Percentiles rank a stretch among this genome's conserved stretches.
phyloP scores from a whole-genome alignment of 2,888 invertebrate species.

The Merodon equestris region DNA sequence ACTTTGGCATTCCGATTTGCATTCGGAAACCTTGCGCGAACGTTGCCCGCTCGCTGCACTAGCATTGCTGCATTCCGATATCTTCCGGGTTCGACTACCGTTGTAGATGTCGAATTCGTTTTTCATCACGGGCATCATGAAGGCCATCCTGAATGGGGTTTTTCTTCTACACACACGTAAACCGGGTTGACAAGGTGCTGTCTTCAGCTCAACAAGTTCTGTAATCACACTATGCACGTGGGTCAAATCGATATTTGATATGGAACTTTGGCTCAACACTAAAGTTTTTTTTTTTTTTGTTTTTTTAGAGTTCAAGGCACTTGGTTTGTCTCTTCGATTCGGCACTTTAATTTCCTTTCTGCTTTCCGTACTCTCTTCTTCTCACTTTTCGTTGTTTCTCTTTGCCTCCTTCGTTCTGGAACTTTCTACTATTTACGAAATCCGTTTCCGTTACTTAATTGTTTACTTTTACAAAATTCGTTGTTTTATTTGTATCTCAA shows the following conservation, averaged over 20 bases:
- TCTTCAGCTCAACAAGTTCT: conserved; percentile 31
- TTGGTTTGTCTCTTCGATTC: conserved; percentile 37
- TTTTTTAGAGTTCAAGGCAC: conserved; percentile 56
- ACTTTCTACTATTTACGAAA: background rate
- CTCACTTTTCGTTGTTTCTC: conserved; percentile 7
- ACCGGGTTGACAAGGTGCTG: background rate
- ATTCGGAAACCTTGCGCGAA: conserved; percentile 83
- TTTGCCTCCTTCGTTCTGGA: background rate
- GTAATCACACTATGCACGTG: background rate
- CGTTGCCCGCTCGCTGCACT: conserved; percentile 76
- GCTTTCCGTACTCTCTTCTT: conserved; percentile 18
- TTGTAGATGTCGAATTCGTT: conserved; percentile 96
- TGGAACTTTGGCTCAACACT: conserved; percentile 17
- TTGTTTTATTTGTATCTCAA: background rate
- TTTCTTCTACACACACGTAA: conserved; percentile 5
- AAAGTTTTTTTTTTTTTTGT: too few relatives aligned
- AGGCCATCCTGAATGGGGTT: conserved; percentile 84
- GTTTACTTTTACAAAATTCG: background rate
- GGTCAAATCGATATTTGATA: conserved; percentile 45
- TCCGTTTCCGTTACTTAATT: too few relatives aligned
- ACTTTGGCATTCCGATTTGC: conserved; percentile 82
- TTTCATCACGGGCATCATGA: conserved; percentile 97
- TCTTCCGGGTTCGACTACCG: conserved; percentile 85
- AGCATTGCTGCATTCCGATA: conserved; percentile 84
- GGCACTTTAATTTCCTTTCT: conserved; percentile 22